These are phyloP conservation scores for Micrasema minimum DNA, from an alignment of 1,140 invertebrate genomes.

Conservation along the genomic window DNA sequence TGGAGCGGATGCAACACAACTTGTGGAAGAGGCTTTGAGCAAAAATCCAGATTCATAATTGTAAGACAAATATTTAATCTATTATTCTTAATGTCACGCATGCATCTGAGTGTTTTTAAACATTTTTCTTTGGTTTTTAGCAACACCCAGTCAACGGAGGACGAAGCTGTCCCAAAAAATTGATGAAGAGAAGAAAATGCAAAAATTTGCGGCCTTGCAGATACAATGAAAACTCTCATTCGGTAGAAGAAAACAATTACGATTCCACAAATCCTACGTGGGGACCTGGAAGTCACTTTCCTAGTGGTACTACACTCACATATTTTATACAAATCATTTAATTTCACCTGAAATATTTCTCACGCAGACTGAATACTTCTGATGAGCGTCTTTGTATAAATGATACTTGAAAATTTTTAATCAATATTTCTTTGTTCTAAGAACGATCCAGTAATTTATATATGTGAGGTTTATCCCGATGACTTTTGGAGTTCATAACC, in stretches of 20 bases:
- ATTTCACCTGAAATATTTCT: too few relatives aligned
- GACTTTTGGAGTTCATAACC: too few relatives aligned
- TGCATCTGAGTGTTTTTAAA: not conserved
- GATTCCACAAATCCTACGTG: conserved; percentile 54
- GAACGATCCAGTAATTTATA: too few relatives aligned
- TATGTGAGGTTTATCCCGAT: too few relatives aligned
- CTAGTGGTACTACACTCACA: conserved; percentile 37
- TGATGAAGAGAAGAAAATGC: conserved; percentile 68
- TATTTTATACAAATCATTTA: too few relatives aligned
- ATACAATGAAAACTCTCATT: conserved; percentile 40
- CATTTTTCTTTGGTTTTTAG: conserved; percentile 18
- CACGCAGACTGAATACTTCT: too few relatives aligned
- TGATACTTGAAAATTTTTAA: too few relatives aligned
- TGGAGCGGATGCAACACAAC: conserved; percentile 75
- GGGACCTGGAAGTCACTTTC: conserved; percentile 45
- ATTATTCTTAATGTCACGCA: not conserved
- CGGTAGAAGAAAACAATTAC: conserved; percentile 49
- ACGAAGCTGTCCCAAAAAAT: conserved; percentile 72
- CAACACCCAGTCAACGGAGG: conserved; percentile 70
- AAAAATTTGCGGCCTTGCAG: conserved; percentile 61
- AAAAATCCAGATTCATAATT: conserved; percentile 65
- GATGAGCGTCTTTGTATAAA: too few relatives aligned
- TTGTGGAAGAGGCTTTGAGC: conserved; percentile 73
- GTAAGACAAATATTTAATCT: conserved; percentile 37
- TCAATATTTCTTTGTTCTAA: too few relatives aligned